Conservation (phyloP, 2,888 invertebrate genomes). For the Deroplatys truncata region DNA sequence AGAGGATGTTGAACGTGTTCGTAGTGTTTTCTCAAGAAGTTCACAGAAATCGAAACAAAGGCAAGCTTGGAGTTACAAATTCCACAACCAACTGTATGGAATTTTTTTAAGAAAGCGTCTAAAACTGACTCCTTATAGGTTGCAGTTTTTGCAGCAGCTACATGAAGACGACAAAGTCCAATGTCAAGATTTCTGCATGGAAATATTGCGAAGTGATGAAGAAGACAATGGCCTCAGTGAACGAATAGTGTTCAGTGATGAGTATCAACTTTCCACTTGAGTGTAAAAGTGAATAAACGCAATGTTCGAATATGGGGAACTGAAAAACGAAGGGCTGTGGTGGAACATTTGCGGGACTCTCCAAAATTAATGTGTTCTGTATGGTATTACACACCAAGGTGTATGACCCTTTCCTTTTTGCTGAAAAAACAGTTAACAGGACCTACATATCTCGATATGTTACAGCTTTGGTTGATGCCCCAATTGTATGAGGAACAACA, state of each 20-base stretch:
- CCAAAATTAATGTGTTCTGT: no score
- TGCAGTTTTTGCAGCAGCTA: neutral
- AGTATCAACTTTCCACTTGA: no score
- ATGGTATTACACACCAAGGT: neutral
- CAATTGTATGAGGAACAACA: no score
- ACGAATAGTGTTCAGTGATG: no score
- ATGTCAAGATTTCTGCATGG: neutral
- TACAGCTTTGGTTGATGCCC: no score
- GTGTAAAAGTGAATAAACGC: no score
- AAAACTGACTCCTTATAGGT: neutral
- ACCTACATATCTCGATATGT: no score
- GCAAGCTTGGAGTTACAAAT: neutral
- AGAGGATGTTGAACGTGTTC: neutral
- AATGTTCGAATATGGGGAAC: no score
- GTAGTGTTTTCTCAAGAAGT: neutral
- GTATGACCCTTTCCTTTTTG: neutral
- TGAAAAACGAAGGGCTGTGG: no score
- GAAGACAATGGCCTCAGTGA: neutral
- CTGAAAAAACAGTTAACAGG: no score
- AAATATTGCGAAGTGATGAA: neutral
- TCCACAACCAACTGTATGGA: neutral
- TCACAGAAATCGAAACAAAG: neutral
- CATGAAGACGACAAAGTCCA: neutral
- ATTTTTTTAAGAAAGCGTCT: constrained; percentile 1
- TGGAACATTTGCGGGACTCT: no score